Conservation (phyloP, 2,113 vertebrate genomes). For the Ovis canadensis region DNA sequence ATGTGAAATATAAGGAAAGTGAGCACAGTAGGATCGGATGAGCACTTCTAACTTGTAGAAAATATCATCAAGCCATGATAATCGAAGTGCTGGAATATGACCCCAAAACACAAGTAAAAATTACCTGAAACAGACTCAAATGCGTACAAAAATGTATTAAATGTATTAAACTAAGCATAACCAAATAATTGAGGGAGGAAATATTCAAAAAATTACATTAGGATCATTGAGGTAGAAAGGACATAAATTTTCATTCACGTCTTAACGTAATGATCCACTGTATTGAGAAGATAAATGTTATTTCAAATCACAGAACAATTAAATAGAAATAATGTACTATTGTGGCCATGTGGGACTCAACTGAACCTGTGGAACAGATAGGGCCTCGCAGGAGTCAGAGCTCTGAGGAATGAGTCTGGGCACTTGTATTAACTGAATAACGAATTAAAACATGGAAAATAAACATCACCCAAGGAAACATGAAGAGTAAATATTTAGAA, state of each 20-base stretch:
- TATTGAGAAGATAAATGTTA: background rate
- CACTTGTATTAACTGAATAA: fast-evolving
- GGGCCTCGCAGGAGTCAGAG: background rate
- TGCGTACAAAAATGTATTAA: background rate
- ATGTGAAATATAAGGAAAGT: background rate
- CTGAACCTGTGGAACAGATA: background rate
- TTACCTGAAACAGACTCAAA: background rate
- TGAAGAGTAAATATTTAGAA: background rate
- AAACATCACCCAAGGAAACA: background rate
- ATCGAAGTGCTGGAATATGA: background rate
- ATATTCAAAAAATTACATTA: background rate
- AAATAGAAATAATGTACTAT: background rate
- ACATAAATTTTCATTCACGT: background rate
- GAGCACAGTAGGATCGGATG: fast-evolving
- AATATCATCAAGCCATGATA: background rate
- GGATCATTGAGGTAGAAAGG: background rate
- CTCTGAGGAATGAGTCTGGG: background rate
- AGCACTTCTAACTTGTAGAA: background rate
- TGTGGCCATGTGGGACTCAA: background rate
- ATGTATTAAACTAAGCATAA: background rate
- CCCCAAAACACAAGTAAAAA: background rate
- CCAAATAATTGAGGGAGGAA: background rate
- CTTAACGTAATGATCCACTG: background rate
- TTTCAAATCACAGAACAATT: background rate
- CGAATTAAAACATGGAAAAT: background rate